Conservation (phyloP, 2,113 vertebrate species). For the Colossoma macropomum region DNA sequence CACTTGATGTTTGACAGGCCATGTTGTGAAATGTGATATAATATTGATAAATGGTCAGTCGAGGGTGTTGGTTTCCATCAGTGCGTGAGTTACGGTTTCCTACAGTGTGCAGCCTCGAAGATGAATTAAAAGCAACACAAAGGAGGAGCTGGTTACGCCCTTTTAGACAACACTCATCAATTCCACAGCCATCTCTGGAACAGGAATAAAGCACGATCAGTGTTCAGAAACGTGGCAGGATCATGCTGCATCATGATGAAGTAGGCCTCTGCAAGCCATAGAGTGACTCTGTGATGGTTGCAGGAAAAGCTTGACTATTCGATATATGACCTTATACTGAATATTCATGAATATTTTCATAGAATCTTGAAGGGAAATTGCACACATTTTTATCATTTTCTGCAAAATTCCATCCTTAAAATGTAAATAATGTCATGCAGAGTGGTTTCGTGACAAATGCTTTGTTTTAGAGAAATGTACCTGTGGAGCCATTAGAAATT, state of each 20-base stretch:
- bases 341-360: background rate
- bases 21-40: constrained; percentile 14
- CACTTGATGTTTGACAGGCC: constrained; percentile 21
- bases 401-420: too few species aligned
- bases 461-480: too few species aligned
- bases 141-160: constrained; percentile 45
- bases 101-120: constrained; percentile 18
- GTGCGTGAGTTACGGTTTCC: constrained; percentile 36
- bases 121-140: constrained; percentile 27
- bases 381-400: background rate
- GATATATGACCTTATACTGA: background rate
- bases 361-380: background rate
- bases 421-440: too few species aligned
- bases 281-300: background rate
- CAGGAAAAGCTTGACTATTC: background rate
- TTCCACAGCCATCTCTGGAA: constrained; percentile 25
- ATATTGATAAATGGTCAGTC: constrained; percentile 28
- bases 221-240: background rate
- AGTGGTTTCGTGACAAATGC: too few species aligned
- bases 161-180: constrained; percentile 22
- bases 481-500: too few species aligned
- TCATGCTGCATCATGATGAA: background rate
- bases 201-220: background rate
- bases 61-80: constrained; percentile 43
- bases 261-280: background rate